Evolutionary conservation across 2,888 invertebrate species (phyloP).

Genomic region (Pseudococcus longispinus): DNA sequence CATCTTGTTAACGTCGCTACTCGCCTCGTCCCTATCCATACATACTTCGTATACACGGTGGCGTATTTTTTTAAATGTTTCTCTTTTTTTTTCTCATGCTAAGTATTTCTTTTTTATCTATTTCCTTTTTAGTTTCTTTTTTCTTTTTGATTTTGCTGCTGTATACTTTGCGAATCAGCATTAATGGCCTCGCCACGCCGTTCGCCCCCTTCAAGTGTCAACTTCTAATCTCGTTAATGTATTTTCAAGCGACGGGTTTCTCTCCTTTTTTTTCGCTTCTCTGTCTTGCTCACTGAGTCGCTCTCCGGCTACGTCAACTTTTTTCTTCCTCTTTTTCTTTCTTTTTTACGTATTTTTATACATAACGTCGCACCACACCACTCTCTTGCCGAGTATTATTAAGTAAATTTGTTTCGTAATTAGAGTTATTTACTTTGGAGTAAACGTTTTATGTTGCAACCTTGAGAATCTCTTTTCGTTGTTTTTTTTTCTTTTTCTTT

Average conservation of each 20-base stretch:
- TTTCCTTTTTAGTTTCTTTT: background rate
- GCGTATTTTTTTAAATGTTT: slow-evolving; percentile 35
- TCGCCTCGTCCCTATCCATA: background rate
- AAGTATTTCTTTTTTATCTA: slow-evolving; percentile 12
- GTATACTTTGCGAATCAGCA: background rate
- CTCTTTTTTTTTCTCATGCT: background rate
- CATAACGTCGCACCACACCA: background rate
- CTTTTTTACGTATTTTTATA: background rate
- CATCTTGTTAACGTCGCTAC: slow-evolving; percentile 27
- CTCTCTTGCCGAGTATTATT: slow-evolving; percentile 14
- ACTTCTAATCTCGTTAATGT: slow-evolving; percentile 42
- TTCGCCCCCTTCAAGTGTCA: background rate
- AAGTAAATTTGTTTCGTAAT: slow-evolving; percentile 42
- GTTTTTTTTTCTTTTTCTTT: background rate
- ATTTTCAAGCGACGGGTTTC: slow-evolving; percentile 3
- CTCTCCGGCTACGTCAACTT: background rate
- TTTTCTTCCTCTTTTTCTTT: background rate
- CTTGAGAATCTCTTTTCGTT: background rate
- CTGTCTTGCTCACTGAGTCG: background rate
- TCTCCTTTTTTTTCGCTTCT: background rate
- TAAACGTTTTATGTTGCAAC: background rate
- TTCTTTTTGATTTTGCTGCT: slow-evolving; percentile 33
- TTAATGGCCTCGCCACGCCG: slow-evolving; percentile 26
- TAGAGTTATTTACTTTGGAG: slow-evolving; percentile 31
- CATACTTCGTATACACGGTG: background rate